Conservation (phyloP, 92 coral and sea anemone genomes). For the Epizoanthus ramosus region DNA sequence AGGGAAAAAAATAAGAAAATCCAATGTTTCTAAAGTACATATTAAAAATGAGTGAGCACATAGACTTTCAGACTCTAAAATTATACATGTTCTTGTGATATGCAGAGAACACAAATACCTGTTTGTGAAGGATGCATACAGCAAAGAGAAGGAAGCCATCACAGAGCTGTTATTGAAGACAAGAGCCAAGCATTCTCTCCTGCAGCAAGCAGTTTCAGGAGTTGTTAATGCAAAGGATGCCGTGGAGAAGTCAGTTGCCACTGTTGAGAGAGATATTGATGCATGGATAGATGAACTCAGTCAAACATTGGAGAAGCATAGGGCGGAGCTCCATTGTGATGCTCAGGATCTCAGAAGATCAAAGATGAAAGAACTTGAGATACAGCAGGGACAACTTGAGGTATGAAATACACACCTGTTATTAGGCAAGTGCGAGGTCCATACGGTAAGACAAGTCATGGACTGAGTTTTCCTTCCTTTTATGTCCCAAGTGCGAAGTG, state of each 20-base stretch:
- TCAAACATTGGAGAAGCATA: neutral
- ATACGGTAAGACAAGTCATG: too few species aligned
- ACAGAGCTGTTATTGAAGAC: conserved; percentile 32
- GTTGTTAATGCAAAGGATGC: conserved; percentile 5
- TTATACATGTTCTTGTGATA: neutral
- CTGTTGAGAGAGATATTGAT: neutral
- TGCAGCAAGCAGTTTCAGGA: conserved; percentile 4
- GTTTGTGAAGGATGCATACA: conserved; percentile 48
- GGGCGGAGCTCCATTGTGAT: conserved; percentile 6
- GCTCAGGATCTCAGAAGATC: neutral
- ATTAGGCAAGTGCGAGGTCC: too few species aligned
- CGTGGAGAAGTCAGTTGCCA: neutral
- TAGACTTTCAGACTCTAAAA: too few species aligned
- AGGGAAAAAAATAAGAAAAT: too few species aligned
- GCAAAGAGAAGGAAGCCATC: conserved; percentile 42
- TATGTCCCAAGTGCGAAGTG: too few species aligned
- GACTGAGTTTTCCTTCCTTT: too few species aligned
- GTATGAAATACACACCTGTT: neutral
- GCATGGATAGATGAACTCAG: conserved; percentile 10
- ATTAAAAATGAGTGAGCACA: too few species aligned
- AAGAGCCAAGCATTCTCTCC: conserved; percentile 10
- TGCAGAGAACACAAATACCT: conserved; percentile 35
- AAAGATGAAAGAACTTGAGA: conserved; percentile 8
- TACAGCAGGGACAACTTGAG: conserved; percentile 30
- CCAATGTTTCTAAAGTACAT: too few species aligned